A percentile compares a stretch with the other conserved stretches of the same genome.
phyloP scores from a whole-genome alignment of 2,113 vertebrate species.

The Sigmodon hispidus region DNA sequence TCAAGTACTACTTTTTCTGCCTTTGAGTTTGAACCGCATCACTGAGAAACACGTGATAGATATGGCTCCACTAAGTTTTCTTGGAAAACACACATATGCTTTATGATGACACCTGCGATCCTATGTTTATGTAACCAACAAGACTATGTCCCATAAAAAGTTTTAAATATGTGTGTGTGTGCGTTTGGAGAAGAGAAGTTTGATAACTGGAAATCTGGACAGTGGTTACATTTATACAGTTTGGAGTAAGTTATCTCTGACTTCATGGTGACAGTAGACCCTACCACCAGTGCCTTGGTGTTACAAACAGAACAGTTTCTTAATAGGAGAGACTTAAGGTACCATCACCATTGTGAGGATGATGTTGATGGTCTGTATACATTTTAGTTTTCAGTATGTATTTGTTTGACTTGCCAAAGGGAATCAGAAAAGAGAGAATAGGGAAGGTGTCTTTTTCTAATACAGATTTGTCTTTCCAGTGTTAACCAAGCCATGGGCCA shows the following conservation, averaged over 20 bases:
- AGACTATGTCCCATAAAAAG: neutral
- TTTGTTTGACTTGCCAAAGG: neutral
- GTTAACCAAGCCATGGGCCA: neutral
- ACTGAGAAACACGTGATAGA: neutral
- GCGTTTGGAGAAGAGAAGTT: neutral
- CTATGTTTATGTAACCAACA: neutral
- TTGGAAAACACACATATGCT: conserved; percentile 10
- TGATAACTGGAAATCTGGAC: neutral
- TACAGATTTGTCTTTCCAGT: neutral
- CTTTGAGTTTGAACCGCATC: neutral
- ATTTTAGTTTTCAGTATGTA: neutral
- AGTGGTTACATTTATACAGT: neutral
- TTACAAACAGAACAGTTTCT: neutral
- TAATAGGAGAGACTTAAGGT: neutral
- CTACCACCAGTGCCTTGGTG: neutral
- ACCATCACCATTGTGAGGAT: neutral
- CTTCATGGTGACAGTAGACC: neutral
- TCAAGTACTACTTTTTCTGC: conserved; percentile 50
- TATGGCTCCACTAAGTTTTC: neutral
- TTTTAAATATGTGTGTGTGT: neutral
- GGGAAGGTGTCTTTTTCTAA: neutral
- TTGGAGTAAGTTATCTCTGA: neutral
- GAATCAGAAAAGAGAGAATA: neutral
- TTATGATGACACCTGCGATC: neutral
- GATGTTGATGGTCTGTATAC: neutral